A percentile compares a stretch with the other conserved stretches of the same genome.
These are phyloP conservation scores for Catostomus latipinnis DNA, from an alignment of 2,797 vertebrate species.

Conservation along the genomic window DNA sequence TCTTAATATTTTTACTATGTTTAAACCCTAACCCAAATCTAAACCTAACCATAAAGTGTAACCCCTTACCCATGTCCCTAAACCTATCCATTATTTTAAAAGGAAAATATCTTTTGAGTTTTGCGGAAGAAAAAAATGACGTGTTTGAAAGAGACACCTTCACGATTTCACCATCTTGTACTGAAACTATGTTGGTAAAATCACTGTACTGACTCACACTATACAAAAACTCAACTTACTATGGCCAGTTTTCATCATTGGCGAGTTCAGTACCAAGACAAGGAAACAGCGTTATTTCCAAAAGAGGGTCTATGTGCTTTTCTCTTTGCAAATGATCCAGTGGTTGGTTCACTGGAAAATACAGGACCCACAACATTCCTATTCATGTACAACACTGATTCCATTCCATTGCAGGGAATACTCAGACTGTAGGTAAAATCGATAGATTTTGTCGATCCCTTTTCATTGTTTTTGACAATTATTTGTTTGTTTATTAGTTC, in stretches of 20 bases:
- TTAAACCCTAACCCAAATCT: too few relatives aligned
- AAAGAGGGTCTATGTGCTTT: not conserved
- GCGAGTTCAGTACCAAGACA: not conserved
- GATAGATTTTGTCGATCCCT: not conserved
- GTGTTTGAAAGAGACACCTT: too few relatives aligned
- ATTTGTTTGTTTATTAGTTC: conserved; percentile 22
- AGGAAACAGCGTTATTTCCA: conserved; percentile 19
- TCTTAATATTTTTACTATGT: too few relatives aligned
- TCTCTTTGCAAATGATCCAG: not conserved
- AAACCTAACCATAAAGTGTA: too few relatives aligned
- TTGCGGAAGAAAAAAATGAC: too few relatives aligned
- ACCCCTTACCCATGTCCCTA: too few relatives aligned
- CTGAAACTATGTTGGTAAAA: too few relatives aligned
- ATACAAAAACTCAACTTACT: not conserved
- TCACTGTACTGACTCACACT: too few relatives aligned
- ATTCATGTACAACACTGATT: not conserved
- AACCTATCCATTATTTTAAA: too few relatives aligned
- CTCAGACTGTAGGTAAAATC: not conserved
- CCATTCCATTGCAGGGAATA: not conserved
- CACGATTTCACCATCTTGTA: too few relatives aligned
- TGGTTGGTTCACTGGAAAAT: conserved; percentile 23
- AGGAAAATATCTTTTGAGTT: too few relatives aligned
- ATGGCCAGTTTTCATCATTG: not conserved
- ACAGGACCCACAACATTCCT: not conserved
- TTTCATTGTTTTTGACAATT: not conserved